Percentiles rank a stretch among this genome's conserved stretches.
Conservation (phyloP, 2,113 vertebrate species). For the Dasyurus viverrinus region DNA sequence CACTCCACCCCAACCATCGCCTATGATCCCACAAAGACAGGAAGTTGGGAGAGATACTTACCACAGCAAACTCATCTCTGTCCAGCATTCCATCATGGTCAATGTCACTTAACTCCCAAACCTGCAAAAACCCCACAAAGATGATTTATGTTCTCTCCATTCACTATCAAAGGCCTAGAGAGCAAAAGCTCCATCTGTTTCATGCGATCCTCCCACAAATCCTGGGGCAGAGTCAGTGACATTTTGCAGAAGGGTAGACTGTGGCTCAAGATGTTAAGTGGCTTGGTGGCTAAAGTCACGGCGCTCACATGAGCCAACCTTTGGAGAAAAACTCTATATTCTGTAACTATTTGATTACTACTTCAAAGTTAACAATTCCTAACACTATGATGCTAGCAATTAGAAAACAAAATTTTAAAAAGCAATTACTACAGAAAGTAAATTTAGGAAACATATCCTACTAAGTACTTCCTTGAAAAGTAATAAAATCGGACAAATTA, state of each 20-base stretch:
- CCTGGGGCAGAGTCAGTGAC: not conserved
- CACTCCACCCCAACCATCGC: no score
- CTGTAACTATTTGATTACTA: not conserved
- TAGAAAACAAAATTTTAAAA: not conserved
- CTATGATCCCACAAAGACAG: not conserved
- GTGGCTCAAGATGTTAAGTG: not conserved
- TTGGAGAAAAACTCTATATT: not conserved
- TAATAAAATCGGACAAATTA: not conserved
- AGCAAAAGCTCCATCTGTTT: not conserved
- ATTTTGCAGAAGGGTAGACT: no score
- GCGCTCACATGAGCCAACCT: not conserved
- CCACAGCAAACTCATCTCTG: conserved; percentile 98
- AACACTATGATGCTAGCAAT: not conserved
- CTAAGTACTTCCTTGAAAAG: not conserved
- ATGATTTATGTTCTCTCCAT: conserved; percentile 51
- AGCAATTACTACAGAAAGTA: not conserved
- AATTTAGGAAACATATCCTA: not conserved
- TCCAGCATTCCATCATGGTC: conserved; percentile 98
- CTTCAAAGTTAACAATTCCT: not conserved
- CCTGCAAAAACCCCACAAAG: conserved; percentile 83
- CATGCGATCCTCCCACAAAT: not conserved
- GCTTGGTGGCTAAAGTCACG: not conserved
- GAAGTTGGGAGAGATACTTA: conserved; percentile 83
- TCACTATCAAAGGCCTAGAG: not conserved
- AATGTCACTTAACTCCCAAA: conserved; percentile 98